A percentile compares a stretch with the other conserved stretches of the same genome.
Evolutionary conservation across 2,113 vertebrate species (phyloP).

Genomic region (Pygoscelis adeliae): DNA sequence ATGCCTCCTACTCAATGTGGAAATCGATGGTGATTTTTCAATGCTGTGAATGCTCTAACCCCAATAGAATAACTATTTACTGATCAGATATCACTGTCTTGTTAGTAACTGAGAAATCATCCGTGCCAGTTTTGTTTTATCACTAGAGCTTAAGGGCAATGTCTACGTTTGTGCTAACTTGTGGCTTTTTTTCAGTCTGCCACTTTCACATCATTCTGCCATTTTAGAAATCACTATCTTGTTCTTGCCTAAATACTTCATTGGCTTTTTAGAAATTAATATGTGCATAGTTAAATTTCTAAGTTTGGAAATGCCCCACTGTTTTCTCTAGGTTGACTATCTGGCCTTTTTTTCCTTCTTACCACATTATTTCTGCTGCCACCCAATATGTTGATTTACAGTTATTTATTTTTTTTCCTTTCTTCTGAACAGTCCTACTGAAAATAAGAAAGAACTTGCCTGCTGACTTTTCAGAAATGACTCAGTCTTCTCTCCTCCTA

Average conservation of each 20-base stretch:
- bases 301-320: background rate
- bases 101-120: background rate
- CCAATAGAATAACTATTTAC: background rate
- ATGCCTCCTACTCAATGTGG: background rate
- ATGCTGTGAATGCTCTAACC: background rate
- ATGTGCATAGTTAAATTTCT: background rate
- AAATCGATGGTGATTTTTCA: background rate
- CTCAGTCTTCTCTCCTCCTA: background rate
- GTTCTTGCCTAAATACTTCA: background rate
- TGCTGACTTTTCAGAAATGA: constrained; percentile 5
- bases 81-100: background rate
- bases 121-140: background rate
- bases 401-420: background rate
- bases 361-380: background rate
- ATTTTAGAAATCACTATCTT: background rate
- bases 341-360: background rate
- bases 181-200: background rate
- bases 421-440: background rate
- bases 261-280: background rate
- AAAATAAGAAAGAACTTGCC: background rate
- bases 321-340: background rate
- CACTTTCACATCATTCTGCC: background rate
- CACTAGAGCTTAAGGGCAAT: background rate
- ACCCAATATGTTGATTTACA: background rate
- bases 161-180: background rate